Evolutionary conservation across 2,113 vertebrate genomes (phyloP).

Genomic region (Chaenocephalus aceratus): DNA sequence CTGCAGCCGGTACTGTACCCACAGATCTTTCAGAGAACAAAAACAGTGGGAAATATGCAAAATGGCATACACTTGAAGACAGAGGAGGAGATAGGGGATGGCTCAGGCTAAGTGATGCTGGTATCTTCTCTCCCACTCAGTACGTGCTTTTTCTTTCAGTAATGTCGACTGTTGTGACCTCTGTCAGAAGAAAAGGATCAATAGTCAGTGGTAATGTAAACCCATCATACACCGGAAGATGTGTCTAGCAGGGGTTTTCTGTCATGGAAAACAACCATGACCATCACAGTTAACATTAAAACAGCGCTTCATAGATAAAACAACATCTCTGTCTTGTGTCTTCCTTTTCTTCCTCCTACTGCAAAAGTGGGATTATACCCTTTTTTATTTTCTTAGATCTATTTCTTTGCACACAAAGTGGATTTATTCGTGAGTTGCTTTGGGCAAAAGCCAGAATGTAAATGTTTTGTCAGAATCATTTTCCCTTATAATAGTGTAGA

Average conservation of each 20-base stretch:
- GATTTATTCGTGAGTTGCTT: neutral
- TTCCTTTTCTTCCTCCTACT: neutral
- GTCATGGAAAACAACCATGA: neutral
- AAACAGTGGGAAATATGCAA: constrained; percentile 27
- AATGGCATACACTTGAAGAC: constrained; percentile 29
- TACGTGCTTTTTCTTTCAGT: constrained; percentile 2
- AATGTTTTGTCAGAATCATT: neutral
- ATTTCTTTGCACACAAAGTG: neutral
- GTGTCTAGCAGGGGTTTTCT: neutral
- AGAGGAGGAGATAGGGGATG: constrained; percentile 19
- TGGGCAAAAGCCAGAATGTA: too few relatives aligned
- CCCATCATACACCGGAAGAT: too few relatives aligned
- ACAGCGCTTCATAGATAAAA: neutral
- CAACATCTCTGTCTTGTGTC: neutral
- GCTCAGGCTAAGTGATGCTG: constrained; percentile 24
- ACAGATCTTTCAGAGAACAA: constrained; percentile 33
- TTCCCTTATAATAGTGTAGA: too few relatives aligned
- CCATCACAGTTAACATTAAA: neutral
- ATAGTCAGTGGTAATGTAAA: neutral
- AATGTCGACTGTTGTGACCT: neutral
- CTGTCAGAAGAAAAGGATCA: neutral
- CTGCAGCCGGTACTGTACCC: constrained; percentile 56
- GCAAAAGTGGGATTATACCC: neutral
- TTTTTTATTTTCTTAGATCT: too few relatives aligned
- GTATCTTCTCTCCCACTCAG: constrained; percentile 9